Evolutionary conservation across 2,113 vertebrate species (phyloP).

Genomic region (Sinocyclocheilus anophthalmus): DNA sequence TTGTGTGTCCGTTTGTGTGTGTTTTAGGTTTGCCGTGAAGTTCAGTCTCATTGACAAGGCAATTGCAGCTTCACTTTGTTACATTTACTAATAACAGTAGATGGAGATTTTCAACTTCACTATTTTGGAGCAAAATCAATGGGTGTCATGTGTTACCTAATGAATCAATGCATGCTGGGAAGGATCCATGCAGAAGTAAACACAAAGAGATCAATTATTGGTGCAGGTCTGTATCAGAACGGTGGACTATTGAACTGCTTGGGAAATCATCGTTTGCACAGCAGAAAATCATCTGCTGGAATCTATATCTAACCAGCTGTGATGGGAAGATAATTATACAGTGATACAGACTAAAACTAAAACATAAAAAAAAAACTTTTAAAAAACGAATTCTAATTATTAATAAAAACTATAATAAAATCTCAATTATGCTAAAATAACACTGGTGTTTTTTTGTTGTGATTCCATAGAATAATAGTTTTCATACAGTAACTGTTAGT

Average conservation of each 20-base stretch:
- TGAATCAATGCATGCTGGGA: conserved; percentile 16
- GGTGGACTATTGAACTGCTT: conserved; percentile 36
- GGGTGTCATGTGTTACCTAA: background rate
- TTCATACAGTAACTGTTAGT: too few species aligned
- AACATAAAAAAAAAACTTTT: too few species aligned
- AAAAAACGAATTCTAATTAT: too few species aligned
- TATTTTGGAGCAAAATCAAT: background rate
- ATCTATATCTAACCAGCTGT: too few species aligned
- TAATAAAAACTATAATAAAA: too few species aligned
- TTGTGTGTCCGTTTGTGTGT: background rate
- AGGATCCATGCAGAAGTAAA: background rate
- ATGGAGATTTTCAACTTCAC: background rate
- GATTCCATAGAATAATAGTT: too few species aligned
- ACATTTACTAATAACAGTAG: conserved; percentile 7
- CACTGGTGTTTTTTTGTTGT: too few species aligned
- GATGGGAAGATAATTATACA: too few species aligned
- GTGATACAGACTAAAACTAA: too few species aligned
- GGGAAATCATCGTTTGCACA: conserved; percentile 2
- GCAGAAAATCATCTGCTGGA: background rate
- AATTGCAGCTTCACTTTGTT: background rate
- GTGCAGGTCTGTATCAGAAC: background rate
- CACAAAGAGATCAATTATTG: background rate
- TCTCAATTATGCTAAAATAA: too few species aligned
- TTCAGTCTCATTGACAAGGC: background rate
- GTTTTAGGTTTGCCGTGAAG: background rate